Base-by-base conservation (phyloP, 2,797 vertebrate species). In the Orestias chungarensis region DNA sequence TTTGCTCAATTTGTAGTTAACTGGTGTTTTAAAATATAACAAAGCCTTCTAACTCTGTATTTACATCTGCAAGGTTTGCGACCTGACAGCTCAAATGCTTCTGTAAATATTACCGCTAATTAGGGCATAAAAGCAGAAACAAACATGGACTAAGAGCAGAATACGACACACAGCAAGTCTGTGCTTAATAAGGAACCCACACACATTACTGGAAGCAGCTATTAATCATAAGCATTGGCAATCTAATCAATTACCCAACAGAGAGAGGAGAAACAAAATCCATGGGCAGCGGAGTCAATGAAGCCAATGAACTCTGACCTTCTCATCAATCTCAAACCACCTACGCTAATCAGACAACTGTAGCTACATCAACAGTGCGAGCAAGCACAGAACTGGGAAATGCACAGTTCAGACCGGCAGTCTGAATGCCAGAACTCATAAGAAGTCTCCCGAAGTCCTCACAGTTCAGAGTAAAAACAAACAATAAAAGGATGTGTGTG, bases 291-390 rank as follows among this genome's bases (percentile, higher is more conserved):
- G 0, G 8, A 86, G 83, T 88, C 88, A 80, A 87, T 88, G 72
- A 67, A 86, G 88, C 85, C 90, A 66, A 78, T 81, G 86, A 86
- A 82, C 86, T 86, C 85, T 82, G 89, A 89, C 90, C 88, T 91
- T 88, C 84, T 68, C 82, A 78, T 71, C 68, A 59, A 73, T 81
- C 78, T 71, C 73, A 3, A 40, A n/a, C 74, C 80, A 18, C 74
- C 86, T 71, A 44, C 40, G 27, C 75, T 86, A 87, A 92, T 88
- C 86, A 81, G 84, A 78, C 78, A 66, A 82, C 80, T 66, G 75
- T 18, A 80, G 61, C 71, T 38, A 27, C 80, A 85, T 71, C 57
- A 35, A 73, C 64, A 57, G 52, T n/a, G 57, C 74, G 57, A 4
- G 27, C 18, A 38, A 38, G 62, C 46, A 68, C 35, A 9, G 12